A percentile compares a stretch with the other conserved stretches of the same genome.
Evolutionary conservation across 1,140 invertebrate species (phyloP).

Genomic region (Caenorhabditis elegans): DNA sequence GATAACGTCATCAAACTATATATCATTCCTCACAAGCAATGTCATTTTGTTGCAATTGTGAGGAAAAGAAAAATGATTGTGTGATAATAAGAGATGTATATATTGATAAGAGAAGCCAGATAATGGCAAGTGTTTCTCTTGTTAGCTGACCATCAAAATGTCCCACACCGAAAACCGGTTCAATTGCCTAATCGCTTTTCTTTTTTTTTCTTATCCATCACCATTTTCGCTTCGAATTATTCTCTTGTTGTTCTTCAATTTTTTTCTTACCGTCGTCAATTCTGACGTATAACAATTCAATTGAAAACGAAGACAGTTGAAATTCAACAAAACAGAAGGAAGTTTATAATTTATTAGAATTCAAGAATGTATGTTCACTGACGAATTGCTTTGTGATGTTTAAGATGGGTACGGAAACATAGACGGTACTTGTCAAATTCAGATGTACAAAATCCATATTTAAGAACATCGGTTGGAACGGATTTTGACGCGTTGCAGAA

Average conservation of each 20-base stretch:
- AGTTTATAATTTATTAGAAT: too few relatives aligned
- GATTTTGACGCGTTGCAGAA: constrained; percentile 29
- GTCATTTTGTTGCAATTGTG: background rate
- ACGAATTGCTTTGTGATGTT: constrained; percentile 6
- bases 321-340: too few relatives aligned
- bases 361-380: background rate
- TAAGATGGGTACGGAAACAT: constrained; percentile 19
- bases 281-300: background rate
- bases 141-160: constrained; percentile 9
- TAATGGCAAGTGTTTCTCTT: background rate
- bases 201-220: background rate
- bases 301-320: background rate
- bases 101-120: background rate
- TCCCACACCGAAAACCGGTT: background rate
- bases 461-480: constrained; percentile 35
- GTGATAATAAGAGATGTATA: background rate
- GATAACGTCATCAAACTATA: background rate
- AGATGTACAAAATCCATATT: constrained; percentile 30
- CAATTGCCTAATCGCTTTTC: constrained; percentile 7
- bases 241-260: background rate
- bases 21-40: background rate
- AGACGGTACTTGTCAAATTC: constrained; percentile 38
- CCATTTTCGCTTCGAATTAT: background rate
- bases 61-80: background rate
- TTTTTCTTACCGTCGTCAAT: background rate